A percentile compares a stretch with the other conserved stretches of the same genome.
phyloP scores from a whole-genome alignment of 2,888 invertebrate species.

The Gastracanthus pulcherrimus region DNA sequence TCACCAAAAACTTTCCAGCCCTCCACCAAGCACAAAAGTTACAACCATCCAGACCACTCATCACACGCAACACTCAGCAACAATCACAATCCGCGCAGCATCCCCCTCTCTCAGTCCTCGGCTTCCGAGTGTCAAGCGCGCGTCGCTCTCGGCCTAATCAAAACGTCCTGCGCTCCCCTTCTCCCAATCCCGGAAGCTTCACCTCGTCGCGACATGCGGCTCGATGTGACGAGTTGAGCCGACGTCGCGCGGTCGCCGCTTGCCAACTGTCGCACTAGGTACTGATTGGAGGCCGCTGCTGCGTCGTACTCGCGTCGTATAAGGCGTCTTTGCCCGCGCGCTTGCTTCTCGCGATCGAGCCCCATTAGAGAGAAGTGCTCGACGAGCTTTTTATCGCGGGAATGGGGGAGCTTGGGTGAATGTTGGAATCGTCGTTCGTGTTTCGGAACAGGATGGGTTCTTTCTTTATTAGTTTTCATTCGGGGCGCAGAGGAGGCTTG shows the following conservation, averaged over 20 bases:
- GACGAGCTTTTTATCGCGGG: conserved; percentile 47
- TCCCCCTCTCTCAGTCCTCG: background rate
- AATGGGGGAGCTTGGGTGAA: background rate
- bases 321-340: background rate
- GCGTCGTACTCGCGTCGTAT: background rate
- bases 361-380: conserved; percentile 37
- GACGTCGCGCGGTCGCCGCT: background rate
- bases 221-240: conserved; percentile 34
- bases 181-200: background rate
- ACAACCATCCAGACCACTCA: background rate
- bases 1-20: no score
- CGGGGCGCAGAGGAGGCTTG: no score
- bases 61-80: background rate
- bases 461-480: no score
- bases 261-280: conserved; percentile 27
- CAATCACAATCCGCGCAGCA: background rate
- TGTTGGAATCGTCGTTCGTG: conserved; percentile 14
- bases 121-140: background rate
- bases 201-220: no score
- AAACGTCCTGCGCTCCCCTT: no score
- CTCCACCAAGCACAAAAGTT: background rate
- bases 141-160: conserved; percentile 36
- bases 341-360: background rate
- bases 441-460: no score
- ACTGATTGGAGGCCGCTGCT: conserved; percentile 22